Percentiles rank a stretch among this genome's conserved stretches.
These are phyloP conservation scores for Astur gentilis DNA, from an alignment of 2,113 vertebrate genomes.

Conservation along the genomic window DNA sequence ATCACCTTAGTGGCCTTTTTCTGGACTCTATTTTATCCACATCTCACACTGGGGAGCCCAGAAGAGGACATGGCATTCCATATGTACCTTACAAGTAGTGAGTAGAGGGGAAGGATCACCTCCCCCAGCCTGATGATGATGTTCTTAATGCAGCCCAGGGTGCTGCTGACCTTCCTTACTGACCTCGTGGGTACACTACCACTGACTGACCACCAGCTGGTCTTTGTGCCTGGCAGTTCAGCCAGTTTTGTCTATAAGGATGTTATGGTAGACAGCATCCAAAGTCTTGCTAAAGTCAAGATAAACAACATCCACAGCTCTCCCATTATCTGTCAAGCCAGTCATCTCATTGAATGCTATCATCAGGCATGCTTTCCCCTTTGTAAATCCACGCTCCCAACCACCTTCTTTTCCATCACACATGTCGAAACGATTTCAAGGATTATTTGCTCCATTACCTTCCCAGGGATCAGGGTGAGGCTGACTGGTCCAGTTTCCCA, in stretches of 20 bases:
- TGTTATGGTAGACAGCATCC: rapidly evolving
- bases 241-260: not conserved
- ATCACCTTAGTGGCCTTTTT: not conserved
- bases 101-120: not conserved
- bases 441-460: not conserved
- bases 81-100: not conserved
- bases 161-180: not conserved
- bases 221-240: not conserved
- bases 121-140: not conserved
- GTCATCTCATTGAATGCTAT: not conserved
- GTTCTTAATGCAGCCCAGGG: not conserved
- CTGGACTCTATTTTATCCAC: not conserved
- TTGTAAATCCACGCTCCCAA: not conserved
- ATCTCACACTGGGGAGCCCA: not conserved
- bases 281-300: not conserved
- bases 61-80: not conserved
- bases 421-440: not conserved
- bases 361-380: not conserved
- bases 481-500: not conserved
- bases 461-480: not conserved
- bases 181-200: not conserved
- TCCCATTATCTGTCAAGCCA: not conserved
- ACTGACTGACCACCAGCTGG: not conserved
- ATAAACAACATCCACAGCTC: not conserved
- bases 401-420: not conserved